Base-by-base conservation (phyloP, 2,888 invertebrate genomes). In the Yponomeuta malinellus region DNA sequence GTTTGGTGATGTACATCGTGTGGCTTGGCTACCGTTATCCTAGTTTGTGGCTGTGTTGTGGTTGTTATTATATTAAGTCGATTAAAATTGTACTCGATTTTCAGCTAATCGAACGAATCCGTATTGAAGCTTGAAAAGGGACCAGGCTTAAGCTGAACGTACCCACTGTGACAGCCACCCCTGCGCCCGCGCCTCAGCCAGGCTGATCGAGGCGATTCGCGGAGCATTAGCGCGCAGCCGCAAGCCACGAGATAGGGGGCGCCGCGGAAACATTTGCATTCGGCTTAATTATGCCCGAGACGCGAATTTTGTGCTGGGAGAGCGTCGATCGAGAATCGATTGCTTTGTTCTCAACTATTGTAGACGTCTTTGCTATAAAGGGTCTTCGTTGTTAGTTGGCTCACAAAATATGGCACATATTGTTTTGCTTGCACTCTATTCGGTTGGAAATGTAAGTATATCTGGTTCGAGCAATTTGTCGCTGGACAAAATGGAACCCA, bases 281-380 rank as follows among this genome's bases (percentile, higher is more conserved):
- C 76, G 77, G 75, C 79, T 80, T 83, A 81, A 85, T 86, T 85
- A 85, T 84, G 83, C 82, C 82, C 74, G 73, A 79, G 81, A 80
- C 78, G 78, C 79, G 76, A 79, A 78, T 48, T 71, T 71, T 15
- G 52, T 12, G 52, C 52, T 15, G 52, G 15, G 15, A 59, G 52
- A 59, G 15, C 52, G 52, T 59, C 52, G 52, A 59, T 59, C 15
- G 12, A 15, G 52, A 59, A 15, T 59, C 15, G 52, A 59, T 59
- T 15, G 52, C 52, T 59, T 59, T 59, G 52, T 59, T 59, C 52
- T 59, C 52, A 59, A 59, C 2, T 2, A 59, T 59, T 59, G 15
- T 15, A 59, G 52, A 31, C 43, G 8, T 43, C 8, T 43, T 43
- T 43, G 43, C 43, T 43, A 6, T 43, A 43, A 43, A 43, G 43